Evolutionary conservation across 92 coral and sea anemone genomes (phyloP), one percentile per base, ranked within the genome.

Genomic region (Epizoanthus ramosus): DNA sequence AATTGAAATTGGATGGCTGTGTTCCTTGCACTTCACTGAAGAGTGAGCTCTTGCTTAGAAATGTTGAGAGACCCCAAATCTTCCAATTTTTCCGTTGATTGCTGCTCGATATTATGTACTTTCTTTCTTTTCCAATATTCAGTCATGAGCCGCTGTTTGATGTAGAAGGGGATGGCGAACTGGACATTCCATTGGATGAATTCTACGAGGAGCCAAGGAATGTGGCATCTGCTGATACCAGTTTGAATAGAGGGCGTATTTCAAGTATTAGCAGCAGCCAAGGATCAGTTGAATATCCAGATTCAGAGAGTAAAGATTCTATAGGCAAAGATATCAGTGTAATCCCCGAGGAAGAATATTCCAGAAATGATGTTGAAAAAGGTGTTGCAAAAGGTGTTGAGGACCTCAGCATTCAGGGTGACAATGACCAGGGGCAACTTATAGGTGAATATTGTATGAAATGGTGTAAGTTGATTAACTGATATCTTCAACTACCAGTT

Each of bases 81-180:
- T n/a, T n/a, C n/a, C n/a, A n/a, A n/a, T n/a, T n/a, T n/a, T n/a
- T n/a, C n/a, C n/a, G n/a, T n/a, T n/a, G n/a, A n/a, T n/a, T n/a
- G n/a, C n/a, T n/a, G n/a, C n/a, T n/a, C n/a, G 15, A 12, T 50
- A 2, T 50, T 2, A 9, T 50, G 50, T 4, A 50, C 15, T 50
- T 22, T 52, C 15, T 63, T 13, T 14, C 8, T 18, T 6, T 2
- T 85, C 73, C 7, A 35, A 85, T 86, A 66, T 74, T 92, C 53
- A 85, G 86, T 66, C 89, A 91, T 41, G 97, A 93, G 72, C 97
- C 97, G 10, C 84, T 93, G 31, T 91, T 93, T 76, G 93, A 84
- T 68, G 87, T 93, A 31, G 87, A 86, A 28, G 69, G 94, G 4
- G 92, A 91, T 59, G 97, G 84, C 37, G 94, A 91, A 57, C 79